A percentile compares a stretch with the other conserved stretches of the same genome.
These are phyloP conservation scores for Helicoverpa armigera DNA, from an alignment of 1,140 invertebrate genomes.

Conservation along the genomic window DNA sequence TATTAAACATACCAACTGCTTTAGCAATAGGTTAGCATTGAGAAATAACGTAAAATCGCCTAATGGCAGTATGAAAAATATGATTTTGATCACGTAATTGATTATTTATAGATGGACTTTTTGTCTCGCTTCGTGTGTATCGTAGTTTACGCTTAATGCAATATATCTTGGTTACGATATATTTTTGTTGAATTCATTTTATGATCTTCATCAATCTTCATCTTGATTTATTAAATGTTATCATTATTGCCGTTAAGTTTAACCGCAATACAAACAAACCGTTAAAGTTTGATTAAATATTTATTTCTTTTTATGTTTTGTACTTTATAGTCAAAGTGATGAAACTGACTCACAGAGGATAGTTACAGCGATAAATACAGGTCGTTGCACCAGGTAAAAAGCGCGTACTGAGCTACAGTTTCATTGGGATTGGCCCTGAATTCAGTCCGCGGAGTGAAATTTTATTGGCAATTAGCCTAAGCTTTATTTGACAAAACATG, in stretches of 20 bases:
- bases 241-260: neutral
- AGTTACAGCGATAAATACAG: neutral
- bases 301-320: neutral
- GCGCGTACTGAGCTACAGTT: neutral
- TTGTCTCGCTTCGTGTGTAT: neutral
- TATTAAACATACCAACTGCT: neutral
- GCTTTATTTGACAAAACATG: slow-evolving; percentile 9
- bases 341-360: neutral
- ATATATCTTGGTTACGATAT: neutral
- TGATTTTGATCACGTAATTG: slow-evolving; percentile 14
- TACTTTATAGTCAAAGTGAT: neutral
- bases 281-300: neutral
- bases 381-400: slow-evolving; percentile 13
- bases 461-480: slow-evolving; percentile 17
- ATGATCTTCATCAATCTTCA: slow-evolving; percentile 6
- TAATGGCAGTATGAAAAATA: neutral
- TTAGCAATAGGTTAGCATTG: slow-evolving; percentile 1
- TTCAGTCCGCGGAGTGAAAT: neutral
- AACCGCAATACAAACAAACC: neutral
- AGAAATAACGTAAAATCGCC: neutral
- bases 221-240: neutral
- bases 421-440: neutral
- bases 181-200: neutral
- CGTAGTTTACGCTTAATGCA: neutral
- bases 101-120: slow-evolving; percentile 13